Evolutionary conservation across 2,797 vertebrate species (phyloP).

Genomic region (Columba guinea): DNA sequence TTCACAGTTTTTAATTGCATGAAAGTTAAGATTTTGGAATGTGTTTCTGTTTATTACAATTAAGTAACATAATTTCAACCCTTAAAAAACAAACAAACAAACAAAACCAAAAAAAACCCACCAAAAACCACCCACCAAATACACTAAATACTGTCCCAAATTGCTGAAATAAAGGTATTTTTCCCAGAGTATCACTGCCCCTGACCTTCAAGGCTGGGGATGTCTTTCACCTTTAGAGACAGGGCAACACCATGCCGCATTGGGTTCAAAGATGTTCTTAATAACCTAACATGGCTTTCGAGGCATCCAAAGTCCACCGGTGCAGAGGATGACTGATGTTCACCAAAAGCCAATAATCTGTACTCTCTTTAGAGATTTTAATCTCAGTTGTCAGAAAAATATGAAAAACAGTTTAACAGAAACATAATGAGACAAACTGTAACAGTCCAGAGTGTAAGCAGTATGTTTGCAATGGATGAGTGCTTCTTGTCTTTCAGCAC

Average conservation of each 20-base stretch:
- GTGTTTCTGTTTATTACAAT: neutral
- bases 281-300: neutral
- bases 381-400: constrained; percentile 4
- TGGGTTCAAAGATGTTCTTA: neutral
- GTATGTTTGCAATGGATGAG: constrained; percentile 29
- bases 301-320: neutral
- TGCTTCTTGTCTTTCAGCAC: constrained; percentile 28
- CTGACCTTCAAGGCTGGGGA: neutral
- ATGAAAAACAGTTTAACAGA: constrained; percentile 22
- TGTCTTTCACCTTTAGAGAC: neutral
- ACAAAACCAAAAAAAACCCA: too few species aligned
- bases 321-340: neutral
- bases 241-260: neutral
- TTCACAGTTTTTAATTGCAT: neutral
- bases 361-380: neutral
- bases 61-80: neutral
- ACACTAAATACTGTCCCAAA: neutral
- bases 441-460: constrained; percentile 23
- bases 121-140: neutral
- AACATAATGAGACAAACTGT: constrained; percentile 16
- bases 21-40: neutral
- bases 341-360: neutral
- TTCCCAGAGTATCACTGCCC: neutral
- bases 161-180: neutral
- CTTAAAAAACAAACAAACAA: too few species aligned